Percentiles rank a stretch among this genome's conserved stretches.
These are phyloP conservation scores for Lutraria lutraria DNA, from an alignment of 2,888 invertebrate species.

Conservation along the genomic window DNA sequence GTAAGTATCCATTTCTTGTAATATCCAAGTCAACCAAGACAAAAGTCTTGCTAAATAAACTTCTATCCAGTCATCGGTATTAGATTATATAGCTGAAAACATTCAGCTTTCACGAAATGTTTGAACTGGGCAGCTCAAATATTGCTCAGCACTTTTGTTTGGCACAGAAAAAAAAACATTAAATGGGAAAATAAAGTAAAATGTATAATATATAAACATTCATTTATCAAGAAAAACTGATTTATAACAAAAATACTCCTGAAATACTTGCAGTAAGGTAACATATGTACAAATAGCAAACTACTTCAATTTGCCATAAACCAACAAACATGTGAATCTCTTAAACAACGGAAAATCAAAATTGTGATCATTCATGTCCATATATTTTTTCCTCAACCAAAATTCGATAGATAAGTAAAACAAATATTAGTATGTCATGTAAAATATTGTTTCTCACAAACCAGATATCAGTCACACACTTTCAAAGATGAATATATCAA, in stretches of 20 bases:
- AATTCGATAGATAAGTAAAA: neutral
- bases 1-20: slow-evolving; percentile 27
- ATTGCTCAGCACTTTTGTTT: slow-evolving; percentile 68
- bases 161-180: slow-evolving; percentile 64
- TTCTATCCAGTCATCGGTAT: slow-evolving; percentile 21
- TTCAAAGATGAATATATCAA: slow-evolving; percentile 5
- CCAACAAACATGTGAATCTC: slow-evolving; percentile 25
- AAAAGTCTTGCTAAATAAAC: slow-evolving; percentile 27
- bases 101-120: slow-evolving; percentile 22
- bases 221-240: slow-evolving; percentile 65
- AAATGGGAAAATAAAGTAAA: slow-evolving; percentile 71
- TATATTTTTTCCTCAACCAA: neutral
- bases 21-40: slow-evolving; percentile 34
- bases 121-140: slow-evolving; percentile 52
- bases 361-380: slow-evolving; percentile 14
- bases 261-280: slow-evolving; percentile 70
- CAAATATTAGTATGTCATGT: neutral
- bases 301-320: slow-evolving; percentile 25
- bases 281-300: slow-evolving; percentile 67
- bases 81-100: neutral
- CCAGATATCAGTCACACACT: neutral
- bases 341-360: slow-evolving; percentile 17
- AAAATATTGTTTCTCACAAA: neutral
- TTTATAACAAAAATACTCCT: slow-evolving; percentile 71
- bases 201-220: slow-evolving; percentile 71